Conservation (phyloP, 1,140 invertebrate genomes). For the Periplaneta americana region DNA sequence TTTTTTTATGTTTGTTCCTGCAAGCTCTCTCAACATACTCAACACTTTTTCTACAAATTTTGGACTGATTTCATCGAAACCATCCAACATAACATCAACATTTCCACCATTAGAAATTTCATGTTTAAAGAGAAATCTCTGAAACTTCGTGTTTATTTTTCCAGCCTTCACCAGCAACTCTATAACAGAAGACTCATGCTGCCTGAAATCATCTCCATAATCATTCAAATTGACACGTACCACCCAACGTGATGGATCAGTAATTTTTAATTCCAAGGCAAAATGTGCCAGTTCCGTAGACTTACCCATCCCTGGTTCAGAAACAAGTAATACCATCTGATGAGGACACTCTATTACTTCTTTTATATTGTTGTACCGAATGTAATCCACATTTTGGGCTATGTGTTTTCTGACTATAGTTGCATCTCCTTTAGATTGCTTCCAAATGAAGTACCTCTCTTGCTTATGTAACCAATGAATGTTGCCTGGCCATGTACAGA, state of each 20-base stretch:
- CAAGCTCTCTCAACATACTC: constrained; percentile 1
- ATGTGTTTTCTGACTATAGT: neutral
- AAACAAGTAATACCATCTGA: neutral
- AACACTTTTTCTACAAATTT: neutral
- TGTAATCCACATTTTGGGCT: too few relatives aligned
- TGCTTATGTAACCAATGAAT: constrained; percentile 3
- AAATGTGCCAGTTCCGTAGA: constrained; percentile 1
- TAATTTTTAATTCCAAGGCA: neutral
- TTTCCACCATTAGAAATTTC: neutral
- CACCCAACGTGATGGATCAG: neutral
- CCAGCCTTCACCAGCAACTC: neutral
- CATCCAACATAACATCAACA: constrained; percentile 14
- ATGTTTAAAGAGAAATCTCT: constrained; percentile 1
- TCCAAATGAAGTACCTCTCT: constrained; percentile 1
- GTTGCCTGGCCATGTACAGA: neutral
- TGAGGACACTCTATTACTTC: neutral
- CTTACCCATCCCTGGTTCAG: constrained; percentile 17
- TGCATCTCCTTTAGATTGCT: neutral
- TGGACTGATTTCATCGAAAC: constrained; percentile 17
- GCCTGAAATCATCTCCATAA: neutral
- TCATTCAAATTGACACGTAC: constrained; percentile 13
- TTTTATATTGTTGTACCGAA: neutral
- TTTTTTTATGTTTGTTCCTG: neutral
- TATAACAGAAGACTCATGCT: neutral
- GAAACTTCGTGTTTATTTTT: neutral